Base-by-base conservation (phyloP, 2,888 invertebrate genomes). In the Campoletis raptor region DNA sequence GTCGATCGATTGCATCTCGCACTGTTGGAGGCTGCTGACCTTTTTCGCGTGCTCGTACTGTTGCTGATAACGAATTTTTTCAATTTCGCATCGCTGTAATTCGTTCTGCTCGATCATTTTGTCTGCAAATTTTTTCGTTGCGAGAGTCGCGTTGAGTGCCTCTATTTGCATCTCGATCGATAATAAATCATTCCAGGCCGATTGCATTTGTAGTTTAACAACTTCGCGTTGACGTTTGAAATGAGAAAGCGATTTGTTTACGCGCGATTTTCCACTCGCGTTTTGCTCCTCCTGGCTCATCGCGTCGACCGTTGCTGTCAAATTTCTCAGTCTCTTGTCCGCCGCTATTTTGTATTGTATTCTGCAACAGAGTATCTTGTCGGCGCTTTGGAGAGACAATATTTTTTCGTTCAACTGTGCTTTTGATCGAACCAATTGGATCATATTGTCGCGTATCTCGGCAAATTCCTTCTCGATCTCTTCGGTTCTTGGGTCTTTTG, bases 1-100 rank as follows among this genome's bases (percentile, higher is more conserved):
- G 0, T 95, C 94, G 45, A 95, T 93, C 0, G 95, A 95, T n/a
- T 94, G 94, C n/a, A 95, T 95, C 84, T 96, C 96, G 18, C 95
- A 95, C 57, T 95, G 95, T 81, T 95, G 94, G 52, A 96, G 88
- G 86, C 91, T 92, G 30, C 94, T 93, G 15, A 95, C 94, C 86
- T 95, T 95, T 0, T 95, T 95, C 57, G 93, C 92, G 8, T 94
- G 92, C 3, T 95, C 94, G 52, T 95, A 92, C 30, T 95, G 90
- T 89, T 95, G 93, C 42, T 93, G 92, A 21, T 90, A 82, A 57
- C 92, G 90, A 6, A 89, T 87, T 52, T 89, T 91, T 3, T 94
- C 92, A n/a, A 94, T 88, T 69, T 93, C 92, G 54, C 86, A 89
- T 7, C 78, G 89, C 6, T 90, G 85, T 10, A 90, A n/a, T 3